Evolutionary conservation across 2,888 invertebrate genomes (phyloP).

Genomic region (Aphodius sticticus): DNA sequence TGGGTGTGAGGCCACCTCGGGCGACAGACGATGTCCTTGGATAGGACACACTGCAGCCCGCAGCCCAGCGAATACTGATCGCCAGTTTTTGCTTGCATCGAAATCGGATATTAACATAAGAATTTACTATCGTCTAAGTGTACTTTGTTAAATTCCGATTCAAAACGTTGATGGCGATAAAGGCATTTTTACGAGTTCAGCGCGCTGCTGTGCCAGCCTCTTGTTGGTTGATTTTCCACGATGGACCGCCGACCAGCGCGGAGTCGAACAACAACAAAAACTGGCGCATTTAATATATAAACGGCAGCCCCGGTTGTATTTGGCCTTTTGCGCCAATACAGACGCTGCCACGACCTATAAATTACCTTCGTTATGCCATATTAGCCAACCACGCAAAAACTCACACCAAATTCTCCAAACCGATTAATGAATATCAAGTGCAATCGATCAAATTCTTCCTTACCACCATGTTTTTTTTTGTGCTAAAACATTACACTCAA

Average conservation of each 20-base stretch:
- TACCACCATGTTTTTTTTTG: conserved; percentile 45
- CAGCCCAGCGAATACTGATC: conserved; percentile 20
- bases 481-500: conserved; percentile 23
- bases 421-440: not conserved
- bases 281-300: conserved; percentile 4
- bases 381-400: not conserved
- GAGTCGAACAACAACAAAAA: not conserved
- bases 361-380: conserved; percentile 4
- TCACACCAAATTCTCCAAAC: not conserved
- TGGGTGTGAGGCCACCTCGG: conserved; percentile 15
- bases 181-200: conserved; percentile 23
- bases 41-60: conserved; percentile 12
- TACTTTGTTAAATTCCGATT: conserved; percentile 24
- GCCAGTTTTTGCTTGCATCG: conserved; percentile 16
- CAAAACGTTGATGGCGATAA: conserved; percentile 24
- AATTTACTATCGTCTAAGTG: conserved; percentile 27
- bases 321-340: conserved; percentile 4
- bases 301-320: not conserved
- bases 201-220: conserved; percentile 1
- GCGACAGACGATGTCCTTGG: conserved; percentile 18
- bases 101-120: conserved; percentile 25
- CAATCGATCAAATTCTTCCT: conserved; percentile 29
- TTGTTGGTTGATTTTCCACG: conserved; percentile 17
- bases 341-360: not conserved
- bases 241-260: conserved; percentile 13